Conservation (phyloP, 1,140 invertebrate genomes). For the Drosophila suzukii region DNA sequence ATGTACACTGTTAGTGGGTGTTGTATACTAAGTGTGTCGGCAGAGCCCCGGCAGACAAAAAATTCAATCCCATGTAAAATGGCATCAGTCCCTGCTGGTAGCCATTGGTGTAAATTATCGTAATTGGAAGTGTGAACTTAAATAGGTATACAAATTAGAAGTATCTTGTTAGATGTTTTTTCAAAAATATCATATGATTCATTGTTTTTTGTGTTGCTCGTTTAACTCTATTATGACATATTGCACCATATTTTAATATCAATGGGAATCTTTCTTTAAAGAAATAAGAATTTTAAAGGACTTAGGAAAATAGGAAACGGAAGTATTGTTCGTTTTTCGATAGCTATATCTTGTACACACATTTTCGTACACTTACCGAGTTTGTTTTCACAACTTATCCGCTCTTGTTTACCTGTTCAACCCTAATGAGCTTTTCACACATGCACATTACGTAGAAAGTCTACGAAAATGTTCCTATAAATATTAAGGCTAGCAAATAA, state of each 20-base stretch:
- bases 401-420: background rate
- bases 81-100: background rate
- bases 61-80: too few relatives aligned
- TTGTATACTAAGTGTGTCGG: too few relatives aligned
- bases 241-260: background rate
- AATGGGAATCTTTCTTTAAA: too few relatives aligned
- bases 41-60: too few relatives aligned
- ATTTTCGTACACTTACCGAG: background rate
- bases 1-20: too few relatives aligned
- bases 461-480: background rate
- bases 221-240: background rate
- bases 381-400: background rate
- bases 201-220: background rate
- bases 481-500: background rate
- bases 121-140: conserved; percentile 14
- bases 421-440: background rate
- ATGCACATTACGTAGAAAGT: background rate
- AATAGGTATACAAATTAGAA: background rate
- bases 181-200: conserved; percentile 7
- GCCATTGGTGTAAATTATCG: conserved; percentile 17
- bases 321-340: too few relatives aligned
- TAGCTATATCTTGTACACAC: background rate
- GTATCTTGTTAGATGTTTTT: background rate
- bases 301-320: too few relatives aligned
- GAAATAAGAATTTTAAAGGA: too few relatives aligned